Conservation (phyloP, 2,888 invertebrate species). For the Oxytorus armatus region DNA sequence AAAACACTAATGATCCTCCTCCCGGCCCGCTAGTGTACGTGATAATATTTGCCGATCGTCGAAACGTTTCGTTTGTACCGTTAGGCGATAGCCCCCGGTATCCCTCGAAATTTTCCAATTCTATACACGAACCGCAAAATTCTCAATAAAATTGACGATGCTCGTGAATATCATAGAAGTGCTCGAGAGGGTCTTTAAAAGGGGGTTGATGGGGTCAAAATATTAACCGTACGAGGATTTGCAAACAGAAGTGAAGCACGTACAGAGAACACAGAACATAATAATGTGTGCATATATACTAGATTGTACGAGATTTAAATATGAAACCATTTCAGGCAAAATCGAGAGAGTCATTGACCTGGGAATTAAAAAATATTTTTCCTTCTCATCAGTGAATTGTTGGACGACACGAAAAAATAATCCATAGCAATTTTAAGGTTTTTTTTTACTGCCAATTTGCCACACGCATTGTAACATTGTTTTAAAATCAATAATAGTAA, state of each 20-base stretch:
- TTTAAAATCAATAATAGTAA: no score
- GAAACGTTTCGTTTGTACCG: conserved; percentile 2
- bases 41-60: conserved; percentile 13
- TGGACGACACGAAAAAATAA: no score
- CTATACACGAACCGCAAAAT: conserved; percentile 9
- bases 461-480: no score
- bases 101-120: background rate
- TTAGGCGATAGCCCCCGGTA: no score
- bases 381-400: no score
- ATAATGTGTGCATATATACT: background rate
- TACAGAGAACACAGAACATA: conserved; percentile 6
- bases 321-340: background rate
- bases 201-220: conserved; percentile 25
- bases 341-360: no score
- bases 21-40: no score
- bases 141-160: conserved; percentile 43
- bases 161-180: conserved; percentile 39
- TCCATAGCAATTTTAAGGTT: no score
- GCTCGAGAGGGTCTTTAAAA: conserved; percentile 26
- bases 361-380: no score
- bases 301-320: background rate
- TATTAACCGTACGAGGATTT: background rate
- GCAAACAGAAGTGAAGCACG: conserved; percentile 7
- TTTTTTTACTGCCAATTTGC: no score
- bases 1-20: no score